phyloP scores from a whole-genome alignment of 1,140 invertebrate species.

The Bilobella aurantiaca region DNA sequence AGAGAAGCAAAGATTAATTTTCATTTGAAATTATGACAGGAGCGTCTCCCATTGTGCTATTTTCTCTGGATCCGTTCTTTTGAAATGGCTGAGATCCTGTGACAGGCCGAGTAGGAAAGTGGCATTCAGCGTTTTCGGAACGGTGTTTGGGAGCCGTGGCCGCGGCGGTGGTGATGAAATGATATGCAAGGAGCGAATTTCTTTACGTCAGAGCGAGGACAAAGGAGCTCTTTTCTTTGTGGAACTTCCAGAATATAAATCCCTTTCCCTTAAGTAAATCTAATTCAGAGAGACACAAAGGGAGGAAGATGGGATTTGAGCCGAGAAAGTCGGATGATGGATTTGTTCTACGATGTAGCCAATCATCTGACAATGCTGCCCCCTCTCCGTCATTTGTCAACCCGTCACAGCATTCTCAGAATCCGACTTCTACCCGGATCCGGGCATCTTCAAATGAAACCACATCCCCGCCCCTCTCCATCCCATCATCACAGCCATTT shows the following conservation, averaged over 20 bases:
- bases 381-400: constrained; percentile 34
- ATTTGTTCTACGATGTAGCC: constrained; percentile 35
- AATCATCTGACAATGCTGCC: constrained; percentile 36
- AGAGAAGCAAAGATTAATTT: neutral
- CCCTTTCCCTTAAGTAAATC: constrained; percentile 21
- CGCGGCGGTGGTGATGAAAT: too few species aligned
- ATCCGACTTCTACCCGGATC: too few species aligned
- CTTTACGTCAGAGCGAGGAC: neutral
- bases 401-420: constrained; percentile 30
- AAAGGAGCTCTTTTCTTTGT: neutral
- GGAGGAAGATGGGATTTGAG: constrained; percentile 20
- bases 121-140: neutral
- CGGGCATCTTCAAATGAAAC: neutral
- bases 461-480: too few species aligned
- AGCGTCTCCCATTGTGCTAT: neutral
- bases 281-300: constrained; percentile 31
- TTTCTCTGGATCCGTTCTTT: too few species aligned
- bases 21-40: neutral
- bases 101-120: neutral
- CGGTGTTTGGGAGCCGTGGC: too few species aligned
- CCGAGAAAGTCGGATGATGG: constrained; percentile 25
- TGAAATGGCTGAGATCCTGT: too few species aligned
- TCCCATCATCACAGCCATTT: too few species aligned
- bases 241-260: neutral
- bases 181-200: neutral